Base-by-base conservation (phyloP, 2,888 invertebrate species). In the Cryptocephalus primarius region DNA sequence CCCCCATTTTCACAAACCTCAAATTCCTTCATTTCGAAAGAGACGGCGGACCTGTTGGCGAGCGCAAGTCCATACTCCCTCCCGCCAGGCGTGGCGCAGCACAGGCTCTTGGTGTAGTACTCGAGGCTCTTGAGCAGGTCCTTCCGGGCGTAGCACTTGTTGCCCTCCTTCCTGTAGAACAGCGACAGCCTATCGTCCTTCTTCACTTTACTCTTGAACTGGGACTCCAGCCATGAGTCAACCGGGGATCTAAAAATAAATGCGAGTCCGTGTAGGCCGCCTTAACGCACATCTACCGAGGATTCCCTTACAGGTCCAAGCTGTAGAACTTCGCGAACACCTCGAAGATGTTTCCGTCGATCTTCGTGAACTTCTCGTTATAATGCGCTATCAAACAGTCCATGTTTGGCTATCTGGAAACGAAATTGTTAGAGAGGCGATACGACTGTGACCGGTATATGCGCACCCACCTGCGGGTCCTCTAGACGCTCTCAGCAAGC, bases 41-140 rank as follows among this genome's bases (percentile, higher is more conserved):
- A 70, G 8, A 79, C 76, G 12, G 83, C 84, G 9, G 85, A 84
- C 62, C 85, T 73, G 58, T 85, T 85, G 0, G 81, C 83, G 44
- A 82, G 66, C 0, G 83, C 83, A 42, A 82, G 61, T 1, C 79
- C 70, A 55, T 78, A 78, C 65, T 79, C 77, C 9, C 74, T 68
- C 40, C 75, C 75, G 32, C 72, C 66, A 33, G 72, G 72, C 10
- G 71, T 66, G 6, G 84, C 81, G 60, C 73, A 77, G 45, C 75
- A 62, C 9, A 83, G 74, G 66, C 82, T 80, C 59, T 78, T 76
- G 0, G 78, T 77, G 58, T 84, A 85, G 40, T 72, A 75, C 45
- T 71, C 63, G 45, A 80, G 70, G 58, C 80, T 79, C 4, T 73
- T 72, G 9, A 70, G 58, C 41, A 77, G 70, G 33, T 72, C 61